These are phyloP conservation scores for Cryptocephalus moraei DNA, from an alignment of 2,888 invertebrate genomes.

Conservation along the genomic window DNA sequence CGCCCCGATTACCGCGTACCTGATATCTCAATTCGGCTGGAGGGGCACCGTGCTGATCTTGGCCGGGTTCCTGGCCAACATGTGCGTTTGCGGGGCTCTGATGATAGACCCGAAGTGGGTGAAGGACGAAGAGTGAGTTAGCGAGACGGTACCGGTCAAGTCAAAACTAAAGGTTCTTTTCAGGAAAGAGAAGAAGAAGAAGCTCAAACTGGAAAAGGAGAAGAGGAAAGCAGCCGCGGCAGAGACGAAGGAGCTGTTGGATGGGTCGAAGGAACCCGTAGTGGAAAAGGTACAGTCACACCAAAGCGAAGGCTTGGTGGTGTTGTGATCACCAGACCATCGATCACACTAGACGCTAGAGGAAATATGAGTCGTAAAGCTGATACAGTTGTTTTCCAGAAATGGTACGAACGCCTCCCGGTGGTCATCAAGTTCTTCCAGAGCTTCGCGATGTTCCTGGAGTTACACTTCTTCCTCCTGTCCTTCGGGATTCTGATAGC, in stretches of 20 bases:
- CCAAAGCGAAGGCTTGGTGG: too few species aligned
- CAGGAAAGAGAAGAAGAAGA: conserved; percentile 2
- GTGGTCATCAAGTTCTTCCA: conserved; percentile 61
- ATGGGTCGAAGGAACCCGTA: too few species aligned
- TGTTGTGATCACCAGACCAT: too few species aligned
- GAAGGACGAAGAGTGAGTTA: conserved; percentile 47
- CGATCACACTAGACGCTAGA: too few species aligned
- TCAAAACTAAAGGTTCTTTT: conserved; percentile 14
- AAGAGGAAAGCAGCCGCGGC: background rate
- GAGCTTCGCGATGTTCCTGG: conserved; percentile 69
- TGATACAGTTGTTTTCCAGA: conserved; percentile 41
- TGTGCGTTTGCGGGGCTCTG: conserved; percentile 75
- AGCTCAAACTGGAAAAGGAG: background rate
- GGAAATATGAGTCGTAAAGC: too few species aligned
- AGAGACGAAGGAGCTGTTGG: background rate
- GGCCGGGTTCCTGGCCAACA: conserved; percentile 75
- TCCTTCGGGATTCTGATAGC: conserved; percentile 79
- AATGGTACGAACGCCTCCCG: conserved; percentile 59
- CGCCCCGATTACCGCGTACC: conserved; percentile 73
- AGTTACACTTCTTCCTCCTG: conserved; percentile 67
- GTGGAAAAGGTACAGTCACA: too few species aligned
- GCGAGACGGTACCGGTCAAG: background rate
- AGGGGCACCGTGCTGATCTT: conserved; percentile 69
- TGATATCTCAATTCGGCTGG: conserved; percentile 73
- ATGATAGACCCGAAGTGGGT: conserved; percentile 87